phyloP scores from a whole-genome alignment of 2,888 invertebrate species.

The Drosophila helvetica region DNA sequence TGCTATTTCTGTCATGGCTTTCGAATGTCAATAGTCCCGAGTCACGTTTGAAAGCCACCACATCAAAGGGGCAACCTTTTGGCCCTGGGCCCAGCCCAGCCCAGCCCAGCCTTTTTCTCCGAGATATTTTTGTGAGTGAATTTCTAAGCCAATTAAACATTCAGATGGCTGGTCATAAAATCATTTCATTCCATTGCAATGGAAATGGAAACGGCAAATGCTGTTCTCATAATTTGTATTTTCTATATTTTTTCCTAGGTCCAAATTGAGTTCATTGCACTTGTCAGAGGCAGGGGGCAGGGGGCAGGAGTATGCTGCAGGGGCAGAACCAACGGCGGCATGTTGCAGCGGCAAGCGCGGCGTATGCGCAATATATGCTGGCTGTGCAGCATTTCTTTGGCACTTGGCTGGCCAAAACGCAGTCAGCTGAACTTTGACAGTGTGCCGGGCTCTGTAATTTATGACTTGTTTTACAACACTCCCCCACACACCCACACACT shows the following conservation, averaged over 20 bases:
- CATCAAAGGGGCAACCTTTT: constrained; percentile 60
- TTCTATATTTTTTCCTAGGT: constrained; percentile 9
- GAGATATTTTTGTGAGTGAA: constrained; percentile 22
- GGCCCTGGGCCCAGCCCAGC: not conserved
- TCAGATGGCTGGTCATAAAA: constrained; percentile 40
- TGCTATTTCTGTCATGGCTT: constrained; percentile 1
- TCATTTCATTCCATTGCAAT: constrained; percentile 49
- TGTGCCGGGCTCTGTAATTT: constrained; percentile 62
- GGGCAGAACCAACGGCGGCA: constrained; percentile 19
- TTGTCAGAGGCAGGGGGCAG: constrained; percentile 59
- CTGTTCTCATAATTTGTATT: constrained; percentile 61
- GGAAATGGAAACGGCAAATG: constrained; percentile 63
- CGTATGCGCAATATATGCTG: constrained; percentile 79
- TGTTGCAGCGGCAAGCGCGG: constrained; percentile 59
- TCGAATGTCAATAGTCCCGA: constrained; percentile 33
- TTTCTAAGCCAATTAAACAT: constrained; percentile 68
- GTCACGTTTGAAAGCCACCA: constrained; percentile 53
- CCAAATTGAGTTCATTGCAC: constrained; percentile 76
- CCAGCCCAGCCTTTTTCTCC: constrained; percentile 29
- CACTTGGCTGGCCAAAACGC: constrained; percentile 67
- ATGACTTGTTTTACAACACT: constrained; percentile 79
- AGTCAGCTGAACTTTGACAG: constrained; percentile 79
- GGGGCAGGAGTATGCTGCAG: not conserved
- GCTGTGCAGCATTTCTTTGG: constrained; percentile 79
- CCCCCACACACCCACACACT: constrained; percentile 30